These are phyloP conservation scores for Prionace glauca DNA, from an alignment of 2,797 vertebrate genomes.

Conservation along the genomic window DNA sequence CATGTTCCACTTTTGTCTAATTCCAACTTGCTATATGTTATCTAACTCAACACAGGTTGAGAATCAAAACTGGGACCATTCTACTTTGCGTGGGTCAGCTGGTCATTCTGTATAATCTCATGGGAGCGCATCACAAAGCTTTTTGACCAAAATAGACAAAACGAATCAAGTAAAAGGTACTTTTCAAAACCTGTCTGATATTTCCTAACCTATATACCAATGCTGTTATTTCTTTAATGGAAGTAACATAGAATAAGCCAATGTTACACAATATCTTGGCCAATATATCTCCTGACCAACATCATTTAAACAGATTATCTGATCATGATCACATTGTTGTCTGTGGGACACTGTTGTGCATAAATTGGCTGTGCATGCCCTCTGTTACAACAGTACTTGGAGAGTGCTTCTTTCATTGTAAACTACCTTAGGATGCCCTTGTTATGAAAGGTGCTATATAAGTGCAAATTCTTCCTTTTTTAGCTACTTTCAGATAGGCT, in stretches of 20 bases:
- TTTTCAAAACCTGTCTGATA: not conserved
- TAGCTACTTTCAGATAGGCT: not conserved
- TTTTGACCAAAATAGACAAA: not conserved
- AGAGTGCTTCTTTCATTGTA: not conserved
- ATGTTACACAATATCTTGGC: not conserved
- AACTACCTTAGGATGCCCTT: not conserved
- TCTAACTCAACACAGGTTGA: not conserved
- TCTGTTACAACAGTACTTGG: not conserved
- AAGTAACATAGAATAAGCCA: not conserved
- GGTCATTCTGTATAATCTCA: not conserved
- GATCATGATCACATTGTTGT: not conserved
- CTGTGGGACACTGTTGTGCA: not conserved
- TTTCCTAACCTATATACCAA: not conserved
- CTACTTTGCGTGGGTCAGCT: not conserved
- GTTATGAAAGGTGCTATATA: too few species aligned
- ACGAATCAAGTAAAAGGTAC: not conserved
- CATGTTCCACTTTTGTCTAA: not conserved
- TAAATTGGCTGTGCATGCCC: not conserved
- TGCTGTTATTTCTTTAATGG: not conserved
- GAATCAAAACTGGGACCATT: not conserved
- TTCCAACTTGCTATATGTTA: not conserved
- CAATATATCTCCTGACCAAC: not conserved
- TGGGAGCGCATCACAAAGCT: not conserved
- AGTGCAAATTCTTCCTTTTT: not conserved
- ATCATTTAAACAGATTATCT: not conserved